Evolutionary conservation across 2,797 vertebrate species (phyloP), one percentile per base, ranked within the genome.

Genomic region (Phaenicophaeus curvirostris): DNA sequence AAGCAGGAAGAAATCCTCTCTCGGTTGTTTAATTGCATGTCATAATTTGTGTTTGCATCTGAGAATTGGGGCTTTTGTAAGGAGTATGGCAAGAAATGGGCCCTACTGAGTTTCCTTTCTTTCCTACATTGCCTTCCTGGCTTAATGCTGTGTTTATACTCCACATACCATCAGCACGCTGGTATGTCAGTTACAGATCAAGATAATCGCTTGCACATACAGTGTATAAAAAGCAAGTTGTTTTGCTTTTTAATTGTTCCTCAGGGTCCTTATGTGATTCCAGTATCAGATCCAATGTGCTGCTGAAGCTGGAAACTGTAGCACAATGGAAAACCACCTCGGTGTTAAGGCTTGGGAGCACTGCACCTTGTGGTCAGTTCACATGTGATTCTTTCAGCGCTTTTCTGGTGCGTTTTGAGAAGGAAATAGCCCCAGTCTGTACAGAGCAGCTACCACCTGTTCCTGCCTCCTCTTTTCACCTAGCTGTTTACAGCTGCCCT

Each of bases 401-500:
- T 79, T 81, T 30, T 9, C 50, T 84, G 53, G 9, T 67, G 54
- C 5, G 5, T 89, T 85, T 62, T 33, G 76, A 55, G 67, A 72
- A 67, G 41, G 76, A 80, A 85, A 55, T 28, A 48, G 82, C 65
- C 72, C 76, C 42, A 66, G 61, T 66, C 69, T n/a, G 3, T 33
- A 5, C 41, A 65, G 69, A 55, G 39, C 82, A 74, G 63, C 67
- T 27, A 57, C 59, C 44, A 35, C 5, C 0, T 69, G 85, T 88
- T 61, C 77, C 41, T 81, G 4, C 63, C 15, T 4, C 39, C 48
- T 75, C 59, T 91, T 73, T 77, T 72, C 75, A 87, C 39, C 51
- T 93, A 55, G 48, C 78, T 91, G 65, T 62, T 92, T 23, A 54
- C 53, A 91, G 63, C 80, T 78, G 95, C 63, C 57, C 79, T 92